Percentiles rank a stretch among this genome's conserved stretches.
phyloP scores from a whole-genome alignment of 2,888 invertebrate genomes.

The Cephus nigrinus region DNA sequence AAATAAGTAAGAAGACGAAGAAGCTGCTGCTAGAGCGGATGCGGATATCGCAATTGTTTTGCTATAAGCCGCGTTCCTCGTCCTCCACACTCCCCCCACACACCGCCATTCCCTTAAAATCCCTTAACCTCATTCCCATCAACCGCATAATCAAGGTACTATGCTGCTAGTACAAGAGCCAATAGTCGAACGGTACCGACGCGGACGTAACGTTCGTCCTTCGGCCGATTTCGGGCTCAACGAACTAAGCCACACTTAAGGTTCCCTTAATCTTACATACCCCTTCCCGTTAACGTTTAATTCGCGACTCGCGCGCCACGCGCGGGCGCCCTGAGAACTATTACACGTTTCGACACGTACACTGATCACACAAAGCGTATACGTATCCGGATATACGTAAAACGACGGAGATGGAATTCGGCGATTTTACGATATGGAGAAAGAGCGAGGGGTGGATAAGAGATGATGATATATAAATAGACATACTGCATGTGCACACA shows the following conservation, averaged over 20 bases:
- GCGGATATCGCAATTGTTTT: neutral
- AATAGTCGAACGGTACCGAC: neutral
- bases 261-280: constrained; percentile 9
- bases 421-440: neutral
- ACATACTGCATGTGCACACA: constrained; percentile 16
- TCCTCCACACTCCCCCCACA: neutral
- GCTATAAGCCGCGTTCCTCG: neutral
- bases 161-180: constrained; percentile 53
- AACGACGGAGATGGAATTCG: neutral
- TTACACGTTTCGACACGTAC: neutral
- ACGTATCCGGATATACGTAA: neutral
- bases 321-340: neutral
- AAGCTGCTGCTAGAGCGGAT: constrained; percentile 10
- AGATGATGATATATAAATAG: constrained; percentile 14
- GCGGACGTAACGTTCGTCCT: neutral
- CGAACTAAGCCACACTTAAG: constrained; percentile 34
- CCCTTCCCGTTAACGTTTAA: constrained; percentile 7
- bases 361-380: neutral
- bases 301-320: constrained; percentile 3
- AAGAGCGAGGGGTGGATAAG: constrained; percentile 19
- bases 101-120: neutral
- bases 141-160: constrained; percentile 40
- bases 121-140: neutral
- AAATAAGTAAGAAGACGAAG: constrained; percentile 33
- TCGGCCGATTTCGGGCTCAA: constrained; percentile 41